Base-by-base conservation (phyloP, 2,113 vertebrate species). In the Procavia capensis region DNA sequence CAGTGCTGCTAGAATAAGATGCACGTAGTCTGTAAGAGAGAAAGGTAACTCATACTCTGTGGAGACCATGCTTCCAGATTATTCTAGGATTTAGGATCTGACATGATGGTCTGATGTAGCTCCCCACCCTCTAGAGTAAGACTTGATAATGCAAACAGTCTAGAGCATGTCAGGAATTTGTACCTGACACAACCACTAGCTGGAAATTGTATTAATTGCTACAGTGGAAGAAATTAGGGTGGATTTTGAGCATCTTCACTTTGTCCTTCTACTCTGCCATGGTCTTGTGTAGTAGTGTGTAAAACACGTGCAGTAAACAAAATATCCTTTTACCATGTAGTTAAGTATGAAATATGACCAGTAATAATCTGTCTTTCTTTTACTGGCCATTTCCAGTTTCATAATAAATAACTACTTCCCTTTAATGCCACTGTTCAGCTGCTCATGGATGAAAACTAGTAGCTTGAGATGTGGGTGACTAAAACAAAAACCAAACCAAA, bases 1-100 rank as follows among this genome's bases (percentile, higher is more conserved):
- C 4, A 24, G n/a, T 0, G 5, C 29, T 64, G 19, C 10, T 20
- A 1, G 9, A 36, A 8, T 10, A 24, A 14, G 36, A 16, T 19
- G 31, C 39, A 31, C 3, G 20, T 22, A n/a, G 45, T 5, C 45
- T 92, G 11, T 39, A 17, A 47, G 29, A 50, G 39, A 59, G 36
- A 41, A 34, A 6, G 20, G 22, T 34, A 24, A 2, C 36, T 84
- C 31, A 4, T 43, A 27, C 6, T 25, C 34, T 34, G 11, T 0
- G 6, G 4, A 31, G 24, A 9, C 0, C 3, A 24, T 41, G 9
- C 11, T 54, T 50, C 36, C 25, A 4, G 19, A 8, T 29, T 10
- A 29, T 27, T 3, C 54, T 17, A 4, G 27, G 20, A 29, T 6
- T 39, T 27, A 14, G 39, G 17, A 24, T 27, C 29, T 47, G 11